Evolutionary conservation across 1,140 invertebrate species (phyloP), one percentile per base, ranked within the genome.

Genomic region (Hesperophylax magnus): DNA sequence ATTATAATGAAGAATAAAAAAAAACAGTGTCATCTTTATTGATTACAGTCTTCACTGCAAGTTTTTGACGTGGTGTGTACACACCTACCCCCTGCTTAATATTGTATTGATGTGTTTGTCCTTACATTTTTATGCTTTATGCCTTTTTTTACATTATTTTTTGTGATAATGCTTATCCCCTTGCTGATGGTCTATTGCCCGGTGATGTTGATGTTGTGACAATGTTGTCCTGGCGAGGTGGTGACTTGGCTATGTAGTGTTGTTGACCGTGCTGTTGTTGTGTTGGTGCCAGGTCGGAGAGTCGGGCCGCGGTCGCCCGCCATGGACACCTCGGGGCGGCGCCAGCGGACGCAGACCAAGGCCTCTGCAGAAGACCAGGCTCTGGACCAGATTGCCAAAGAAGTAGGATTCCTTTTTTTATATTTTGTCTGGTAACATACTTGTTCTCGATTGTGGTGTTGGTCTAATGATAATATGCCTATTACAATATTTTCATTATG

Each of bases 331-430:
- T 82, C 83, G 15, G 81, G 83, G 61, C 72, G 83, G 69, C 78
- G 83, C 56, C 83, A 84, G 79, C 54, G 83, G 56, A 84, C 83
- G n/a, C 83, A 84, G 63, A 82, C 81, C 63, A 82, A 84, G 67
- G 78, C 79, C 27, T 84, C 83, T 8, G 94, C 94, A 47, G 96
- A 97, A 88, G 96, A 97, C 89, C 95, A 96, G 87, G 96, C 96
- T 54, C 91, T 97, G 74, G 95, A 97, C 91, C 94, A 96, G 90
- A 97, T 97, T 86, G 95, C 95, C 74, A 96, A 95, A 91, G 96
- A 97, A 94, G 96, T 96, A 92, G 91, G 89, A 47, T 47, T 83
- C 20, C n/a, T n/a, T 27, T 79, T 52, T 71, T 61, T 22, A 61
- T 77, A 24, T 61, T 24, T 61, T 24, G 58, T 61, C 11, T 61